Conservation (phyloP, 2,888 invertebrate genomes). For the Hypomecis punctinalis region DNA sequence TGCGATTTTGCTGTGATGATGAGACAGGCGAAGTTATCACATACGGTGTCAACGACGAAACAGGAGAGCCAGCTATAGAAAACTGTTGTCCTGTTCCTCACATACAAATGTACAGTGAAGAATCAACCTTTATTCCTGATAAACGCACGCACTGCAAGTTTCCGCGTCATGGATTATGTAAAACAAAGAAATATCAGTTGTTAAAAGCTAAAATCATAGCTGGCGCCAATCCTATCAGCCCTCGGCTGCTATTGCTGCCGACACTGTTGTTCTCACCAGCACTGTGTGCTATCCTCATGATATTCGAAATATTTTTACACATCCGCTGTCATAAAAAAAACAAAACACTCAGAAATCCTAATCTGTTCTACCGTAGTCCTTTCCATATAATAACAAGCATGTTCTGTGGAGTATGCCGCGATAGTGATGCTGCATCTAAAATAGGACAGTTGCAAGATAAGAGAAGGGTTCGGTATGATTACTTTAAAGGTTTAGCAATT, state of each 20-base stretch:
- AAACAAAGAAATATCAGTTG: slow-evolving; percentile 66
- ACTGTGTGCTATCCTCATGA: slow-evolving; percentile 76
- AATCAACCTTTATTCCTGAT: neutral
- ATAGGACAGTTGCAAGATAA: slow-evolving; percentile 88
- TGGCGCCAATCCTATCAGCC: slow-evolving; percentile 71
- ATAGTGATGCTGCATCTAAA: slow-evolving; percentile 85
- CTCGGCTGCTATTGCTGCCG: slow-evolving; percentile 85
- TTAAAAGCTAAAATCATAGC: slow-evolving; percentile 70
- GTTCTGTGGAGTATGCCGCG: slow-evolving; percentile 88
- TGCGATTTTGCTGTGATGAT: slow-evolving; percentile 68
- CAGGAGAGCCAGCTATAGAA: slow-evolving; percentile 72
- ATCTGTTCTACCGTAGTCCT: slow-evolving; percentile 88
- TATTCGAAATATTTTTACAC: slow-evolving; percentile 87
- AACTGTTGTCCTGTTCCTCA: slow-evolving; percentile 25
- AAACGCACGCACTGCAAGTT: slow-evolving; percentile 50
- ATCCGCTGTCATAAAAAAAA: slow-evolving; percentile 89
- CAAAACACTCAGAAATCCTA: slow-evolving; percentile 82
- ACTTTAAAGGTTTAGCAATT: slow-evolving; percentile 65
- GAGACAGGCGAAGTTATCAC: slow-evolving; percentile 83
- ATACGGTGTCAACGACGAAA: slow-evolving; percentile 77
- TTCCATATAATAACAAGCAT: slow-evolving; percentile 88
- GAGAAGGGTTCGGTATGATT: slow-evolving; percentile 75
- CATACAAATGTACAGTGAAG: slow-evolving; percentile 19
- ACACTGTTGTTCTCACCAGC: slow-evolving; percentile 85
- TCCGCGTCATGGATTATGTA: slow-evolving; percentile 62